These are phyloP conservation scores for Danio rerio DNA, from an alignment of 2,113 vertebrate genomes.

Conservation along the genomic window DNA sequence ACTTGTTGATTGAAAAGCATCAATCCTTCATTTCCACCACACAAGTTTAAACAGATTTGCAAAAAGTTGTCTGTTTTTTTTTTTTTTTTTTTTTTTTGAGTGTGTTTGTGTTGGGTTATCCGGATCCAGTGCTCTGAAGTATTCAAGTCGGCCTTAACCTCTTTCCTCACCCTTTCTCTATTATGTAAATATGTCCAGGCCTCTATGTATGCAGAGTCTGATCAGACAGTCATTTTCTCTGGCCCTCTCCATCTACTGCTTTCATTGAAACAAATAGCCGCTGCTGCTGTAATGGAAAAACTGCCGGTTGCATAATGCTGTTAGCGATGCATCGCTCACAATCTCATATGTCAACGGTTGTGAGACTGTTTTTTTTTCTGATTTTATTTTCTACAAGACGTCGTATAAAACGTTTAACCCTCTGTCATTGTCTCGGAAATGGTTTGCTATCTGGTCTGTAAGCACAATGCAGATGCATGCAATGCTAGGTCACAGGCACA, in stretches of 20 bases:
- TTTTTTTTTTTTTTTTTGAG: conserved; percentile 10
- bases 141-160: neutral
- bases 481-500: neutral
- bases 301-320: neutral
- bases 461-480: conserved; percentile 21
- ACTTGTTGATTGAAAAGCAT: conserved; percentile 51
- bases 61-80: conserved; percentile 33
- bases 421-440: conserved; percentile 4
- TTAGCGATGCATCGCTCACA: conserved; percentile 23
- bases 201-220: conserved; percentile 15
- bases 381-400: neutral
- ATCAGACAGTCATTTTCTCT: conserved; percentile 27
- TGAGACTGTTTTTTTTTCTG: neutral
- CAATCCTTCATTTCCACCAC: neutral
- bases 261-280: conserved; percentile 34
- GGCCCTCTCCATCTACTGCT: conserved; percentile 3
- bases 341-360: conserved; percentile 18
- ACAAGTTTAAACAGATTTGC: conserved; percentile 49
- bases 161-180: neutral
- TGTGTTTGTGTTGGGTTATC: conserved; percentile 46
- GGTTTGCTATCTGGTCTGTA: conserved; percentile 16
- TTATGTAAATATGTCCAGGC: conserved; percentile 21
- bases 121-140: conserved; percentile 10
- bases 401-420: neutral
- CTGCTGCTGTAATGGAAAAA: conserved; percentile 32